Evolutionary conservation across 2,888 invertebrate species (phyloP).

Genomic region (Baccha elongata): DNA sequence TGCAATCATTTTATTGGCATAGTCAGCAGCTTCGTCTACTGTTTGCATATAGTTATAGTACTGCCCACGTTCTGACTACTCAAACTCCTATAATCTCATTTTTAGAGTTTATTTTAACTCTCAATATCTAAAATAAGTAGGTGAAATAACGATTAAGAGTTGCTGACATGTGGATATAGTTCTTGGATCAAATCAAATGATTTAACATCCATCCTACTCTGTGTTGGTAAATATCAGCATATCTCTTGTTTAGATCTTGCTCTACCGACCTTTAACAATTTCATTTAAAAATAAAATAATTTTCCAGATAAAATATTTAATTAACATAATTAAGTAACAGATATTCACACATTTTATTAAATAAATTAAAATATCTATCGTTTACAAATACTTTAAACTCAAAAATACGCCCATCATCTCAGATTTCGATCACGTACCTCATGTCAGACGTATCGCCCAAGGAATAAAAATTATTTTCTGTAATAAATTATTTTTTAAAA

Average conservation of each 20-base stretch:
- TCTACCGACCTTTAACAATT: not conserved
- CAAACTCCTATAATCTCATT: too few species aligned
- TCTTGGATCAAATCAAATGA: too few species aligned
- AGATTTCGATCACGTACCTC: slow-evolving; percentile 61
- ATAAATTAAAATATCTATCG: slow-evolving; percentile 27
- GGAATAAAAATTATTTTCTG: slow-evolving; percentile 69
- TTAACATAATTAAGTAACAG: slow-evolving; percentile 53
- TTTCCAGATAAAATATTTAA: slow-evolving; percentile 56
- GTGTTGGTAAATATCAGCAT: too few species aligned
- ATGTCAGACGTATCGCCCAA: slow-evolving; percentile 60
- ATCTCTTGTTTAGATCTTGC: not conserved
- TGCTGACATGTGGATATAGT: too few species aligned
- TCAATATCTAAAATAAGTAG: too few species aligned
- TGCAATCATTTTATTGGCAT: too few species aligned
- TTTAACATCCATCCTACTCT: too few species aligned
- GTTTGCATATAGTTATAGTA: too few species aligned
- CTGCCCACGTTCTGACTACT: too few species aligned
- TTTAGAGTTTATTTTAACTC: too few species aligned
- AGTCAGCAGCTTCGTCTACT: too few species aligned
- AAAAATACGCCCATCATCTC: slow-evolving; percentile 1
- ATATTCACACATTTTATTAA: slow-evolving; percentile 29
- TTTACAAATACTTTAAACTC: not conserved
- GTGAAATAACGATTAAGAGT: too few species aligned
- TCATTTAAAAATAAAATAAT: slow-evolving; percentile 8
- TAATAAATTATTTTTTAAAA: not conserved